Conservation (phyloP, 1,140 invertebrate genomes). For the Plectrocnemia conspersa region DNA sequence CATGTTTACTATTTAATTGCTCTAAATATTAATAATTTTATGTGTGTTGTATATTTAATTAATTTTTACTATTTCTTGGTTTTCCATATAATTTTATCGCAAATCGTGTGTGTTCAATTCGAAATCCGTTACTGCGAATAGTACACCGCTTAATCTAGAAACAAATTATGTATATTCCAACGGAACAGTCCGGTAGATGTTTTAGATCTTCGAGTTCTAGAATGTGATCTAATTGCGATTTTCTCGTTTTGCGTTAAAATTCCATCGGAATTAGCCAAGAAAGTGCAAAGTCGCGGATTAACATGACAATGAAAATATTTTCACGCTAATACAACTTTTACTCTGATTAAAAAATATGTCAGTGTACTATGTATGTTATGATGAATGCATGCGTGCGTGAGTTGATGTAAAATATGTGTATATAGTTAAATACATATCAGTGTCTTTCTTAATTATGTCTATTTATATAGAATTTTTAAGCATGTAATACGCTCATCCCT, state of each 20-base stretch:
- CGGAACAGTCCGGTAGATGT: slow-evolving; percentile 6
- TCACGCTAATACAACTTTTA: neutral
- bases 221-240: slow-evolving; percentile 4
- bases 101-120: neutral
- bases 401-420: too few species aligned
- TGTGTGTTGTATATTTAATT: too few species aligned
- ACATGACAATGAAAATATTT: neutral
- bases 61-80: too few species aligned
- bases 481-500: too few species aligned
- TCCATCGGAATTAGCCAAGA: neutral
- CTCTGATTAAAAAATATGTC: slow-evolving; percentile 2
- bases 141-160: neutral
- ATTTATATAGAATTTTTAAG: too few species aligned
- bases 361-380: neutral
- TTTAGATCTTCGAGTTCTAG: neutral
- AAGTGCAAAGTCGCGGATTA: neutral
- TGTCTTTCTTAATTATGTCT: too few species aligned
- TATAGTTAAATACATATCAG: too few species aligned
- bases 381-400: too few species aligned
- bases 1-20: too few species aligned
- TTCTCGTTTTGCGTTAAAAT: neutral
- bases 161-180: slow-evolving; percentile 7
- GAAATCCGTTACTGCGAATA: slow-evolving; percentile 8
- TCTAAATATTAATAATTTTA: too few species aligned
- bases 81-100: too few species aligned